A percentile compares a stretch with the other conserved stretches of the same genome.
phyloP scores from a whole-genome alignment of 2,113 vertebrate genomes.

The Scortum barcoo region DNA sequence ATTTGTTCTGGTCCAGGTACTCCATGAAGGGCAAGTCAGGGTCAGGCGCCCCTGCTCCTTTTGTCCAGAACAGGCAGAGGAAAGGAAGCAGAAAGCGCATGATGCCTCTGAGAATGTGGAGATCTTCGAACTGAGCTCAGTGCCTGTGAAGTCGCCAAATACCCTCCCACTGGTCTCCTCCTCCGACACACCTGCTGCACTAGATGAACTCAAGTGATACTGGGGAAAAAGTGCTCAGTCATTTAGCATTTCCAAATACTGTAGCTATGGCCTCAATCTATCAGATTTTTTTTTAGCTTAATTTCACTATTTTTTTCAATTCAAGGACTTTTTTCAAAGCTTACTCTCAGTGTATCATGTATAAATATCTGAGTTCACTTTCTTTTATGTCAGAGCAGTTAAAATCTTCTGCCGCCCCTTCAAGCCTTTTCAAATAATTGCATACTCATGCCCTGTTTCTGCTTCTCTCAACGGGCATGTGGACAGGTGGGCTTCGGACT shows the following conservation, averaged over 20 bases:
- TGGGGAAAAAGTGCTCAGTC: constrained; percentile 37
- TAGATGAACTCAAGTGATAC: constrained; percentile 57
- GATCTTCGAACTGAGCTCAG: constrained; percentile 47
- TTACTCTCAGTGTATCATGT: neutral
- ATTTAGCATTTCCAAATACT: constrained; percentile 5
- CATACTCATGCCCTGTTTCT: neutral
- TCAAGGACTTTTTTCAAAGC: neutral
- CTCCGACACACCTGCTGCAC: constrained; percentile 61
- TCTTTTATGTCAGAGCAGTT: neutral
- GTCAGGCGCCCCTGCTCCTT: constrained; percentile 22
- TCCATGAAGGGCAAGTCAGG: constrained; percentile 76
- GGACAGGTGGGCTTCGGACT: neutral
- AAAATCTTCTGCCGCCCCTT: neutral
- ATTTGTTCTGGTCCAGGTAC: constrained; percentile 75
- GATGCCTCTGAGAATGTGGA: constrained; percentile 25
- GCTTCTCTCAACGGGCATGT: neutral
- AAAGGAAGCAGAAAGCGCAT: constrained; percentile 59
- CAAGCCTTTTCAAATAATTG: neutral
- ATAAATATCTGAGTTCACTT: neutral
- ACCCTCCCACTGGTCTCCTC: constrained; percentile 34
- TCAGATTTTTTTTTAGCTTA: neutral
- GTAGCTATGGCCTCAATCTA: neutral
- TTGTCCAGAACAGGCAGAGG: constrained; percentile 48
- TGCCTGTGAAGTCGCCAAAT: constrained; percentile 10
- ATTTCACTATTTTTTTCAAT: neutral